These are phyloP conservation scores for Sapayoa aenigma DNA, from an alignment of 2,113 vertebrate species.

Conservation along the genomic window DNA sequence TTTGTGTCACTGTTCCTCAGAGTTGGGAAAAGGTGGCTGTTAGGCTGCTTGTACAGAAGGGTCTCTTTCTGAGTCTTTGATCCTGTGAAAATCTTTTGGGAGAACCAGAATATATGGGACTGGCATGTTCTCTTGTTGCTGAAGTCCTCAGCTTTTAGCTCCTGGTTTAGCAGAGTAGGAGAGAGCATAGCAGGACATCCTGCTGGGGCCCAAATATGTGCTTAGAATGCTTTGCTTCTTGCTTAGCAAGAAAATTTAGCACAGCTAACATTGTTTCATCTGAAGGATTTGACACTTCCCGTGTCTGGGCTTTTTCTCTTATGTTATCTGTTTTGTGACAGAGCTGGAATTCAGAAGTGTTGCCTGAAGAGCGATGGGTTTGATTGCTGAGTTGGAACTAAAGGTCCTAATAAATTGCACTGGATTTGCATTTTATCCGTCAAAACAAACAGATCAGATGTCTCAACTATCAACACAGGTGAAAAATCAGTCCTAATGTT, in stretches of 20 bases:
- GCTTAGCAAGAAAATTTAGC: neutral
- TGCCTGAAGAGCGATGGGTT: neutral
- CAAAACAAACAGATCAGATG: neutral
- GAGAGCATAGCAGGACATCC: neutral
- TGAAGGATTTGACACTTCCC: neutral
- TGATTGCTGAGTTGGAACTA: neutral
- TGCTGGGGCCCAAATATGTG: neutral
- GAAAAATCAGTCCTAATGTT: neutral
- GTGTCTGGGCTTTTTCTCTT: neutral
- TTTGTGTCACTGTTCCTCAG: neutral
- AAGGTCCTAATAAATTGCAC: too few relatives aligned
- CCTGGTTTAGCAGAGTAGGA: neutral
- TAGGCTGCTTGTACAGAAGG: neutral
- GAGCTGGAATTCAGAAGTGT: neutral
- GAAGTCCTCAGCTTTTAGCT: neutral
- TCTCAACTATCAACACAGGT: neutral
- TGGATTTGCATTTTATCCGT: neutral
- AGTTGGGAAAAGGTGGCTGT: neutral
- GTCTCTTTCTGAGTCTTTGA: neutral
- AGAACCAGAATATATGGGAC: neutral
- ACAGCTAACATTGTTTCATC: neutral
- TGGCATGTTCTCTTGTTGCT: fast-evolving
- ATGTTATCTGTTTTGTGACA: neutral
- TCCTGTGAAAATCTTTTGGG: neutral
- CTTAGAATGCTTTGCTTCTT: neutral